Evolutionary conservation across 2,797 vertebrate genomes (phyloP), one percentile per base, ranked within the genome.

Genomic region (Sandelia bainsii): DNA sequence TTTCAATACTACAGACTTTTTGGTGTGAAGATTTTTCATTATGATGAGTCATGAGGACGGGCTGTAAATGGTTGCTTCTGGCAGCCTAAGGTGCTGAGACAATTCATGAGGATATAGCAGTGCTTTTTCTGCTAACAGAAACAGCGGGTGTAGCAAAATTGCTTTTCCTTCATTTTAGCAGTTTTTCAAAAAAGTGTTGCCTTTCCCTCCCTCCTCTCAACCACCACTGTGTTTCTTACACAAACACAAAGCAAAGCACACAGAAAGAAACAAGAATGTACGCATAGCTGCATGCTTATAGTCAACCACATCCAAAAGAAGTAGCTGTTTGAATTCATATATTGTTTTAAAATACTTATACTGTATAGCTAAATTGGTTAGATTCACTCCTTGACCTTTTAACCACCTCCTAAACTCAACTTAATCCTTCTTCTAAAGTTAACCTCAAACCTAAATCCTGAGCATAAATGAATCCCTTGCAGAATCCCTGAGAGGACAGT

Each of bases 21-120:
- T 46, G 71, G 59, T 74, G 75, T 69, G 77, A 79, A 87, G 60
- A 82, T 83, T 81, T 89, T 84, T 90, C 81, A 87, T 87, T 83
- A 72, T 90, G 84, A 89, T 91, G 88, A 89, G 80, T 92, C 87
- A 89, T 87, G 84, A 85, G 58, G 81, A 86, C 17, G 19, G 60
- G 68, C 58, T 79, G 78, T 87, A 84, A 88, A 77, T 74, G 87
- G 80, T 76, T 83, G 75, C 79, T 84, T 66, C 84, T 80, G 77
- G 81, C 77, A 87, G 84, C 83, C 86, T 19, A 76, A 85, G 82
- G 89, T 82, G 82, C 59, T 25, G 70, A 81, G 82, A 86, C 86
- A 83, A 85, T 87, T 85, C 65, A 75, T 34, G 75, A 82, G 85
- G 69, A 85, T 78, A 74, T 64, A 69, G 75, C 57, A 32, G 22